Conservation (phyloP, 2,797 vertebrate genomes). For the Pristis pectinata region DNA sequence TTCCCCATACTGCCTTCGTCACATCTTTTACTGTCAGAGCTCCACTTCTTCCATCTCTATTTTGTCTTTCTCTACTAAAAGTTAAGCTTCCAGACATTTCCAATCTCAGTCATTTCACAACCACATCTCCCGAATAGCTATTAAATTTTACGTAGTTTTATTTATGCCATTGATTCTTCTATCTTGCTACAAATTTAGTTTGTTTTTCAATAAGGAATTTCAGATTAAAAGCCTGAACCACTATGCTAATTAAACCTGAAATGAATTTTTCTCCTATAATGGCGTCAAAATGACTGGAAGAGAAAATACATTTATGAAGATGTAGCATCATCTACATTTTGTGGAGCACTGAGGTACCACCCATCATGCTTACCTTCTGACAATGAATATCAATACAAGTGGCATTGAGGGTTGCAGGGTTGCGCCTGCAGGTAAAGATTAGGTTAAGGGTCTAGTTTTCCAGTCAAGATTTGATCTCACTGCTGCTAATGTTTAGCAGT, state of each 20-base stretch:
- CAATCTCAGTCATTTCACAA: too few relatives aligned
- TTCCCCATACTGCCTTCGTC: too few relatives aligned
- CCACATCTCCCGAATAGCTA: too few relatives aligned
- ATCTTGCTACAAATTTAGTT: too few relatives aligned
- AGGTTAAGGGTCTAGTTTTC: neutral
- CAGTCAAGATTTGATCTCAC: neutral
- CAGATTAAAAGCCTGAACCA: neutral
- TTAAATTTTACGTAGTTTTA: too few relatives aligned
- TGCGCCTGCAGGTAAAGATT: neutral
- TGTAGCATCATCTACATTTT: neutral
- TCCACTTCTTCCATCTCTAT: too few relatives aligned
- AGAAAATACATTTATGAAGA: neutral
- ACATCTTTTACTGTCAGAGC: too few relatives aligned
- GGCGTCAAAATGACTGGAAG: neutral
- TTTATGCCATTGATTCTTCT: too few relatives aligned
- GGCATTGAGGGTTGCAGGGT: neutral
- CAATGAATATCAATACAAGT: neutral
- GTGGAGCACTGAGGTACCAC: neutral
- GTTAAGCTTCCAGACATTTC: too few relatives aligned
- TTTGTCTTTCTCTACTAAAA: too few relatives aligned
- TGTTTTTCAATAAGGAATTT: too few relatives aligned
- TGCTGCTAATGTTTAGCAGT: neutral
- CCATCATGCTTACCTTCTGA: neutral
- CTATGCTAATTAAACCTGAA: neutral
- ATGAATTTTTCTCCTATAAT: neutral